Evolutionary conservation across 2,113 vertebrate genomes (phyloP).

Genomic region (Sisor rabdophorus): DNA sequence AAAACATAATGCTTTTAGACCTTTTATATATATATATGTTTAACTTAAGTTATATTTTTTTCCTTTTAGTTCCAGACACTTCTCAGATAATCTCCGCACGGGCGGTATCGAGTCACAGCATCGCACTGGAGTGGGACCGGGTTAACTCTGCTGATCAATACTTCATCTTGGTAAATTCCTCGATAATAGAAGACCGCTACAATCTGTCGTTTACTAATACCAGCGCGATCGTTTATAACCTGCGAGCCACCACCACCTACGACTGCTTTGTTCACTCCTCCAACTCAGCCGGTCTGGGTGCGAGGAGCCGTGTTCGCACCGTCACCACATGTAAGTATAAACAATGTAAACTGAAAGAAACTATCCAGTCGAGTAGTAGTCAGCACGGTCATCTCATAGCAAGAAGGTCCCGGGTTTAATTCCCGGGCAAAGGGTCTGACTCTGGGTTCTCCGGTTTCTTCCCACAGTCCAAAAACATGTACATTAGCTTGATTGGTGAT

Average conservation of each 20-base stretch:
- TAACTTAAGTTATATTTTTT: conserved; percentile 26
- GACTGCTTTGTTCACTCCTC: conserved; percentile 61
- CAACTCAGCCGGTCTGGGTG: conserved; percentile 64
- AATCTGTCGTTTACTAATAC: conserved; percentile 51
- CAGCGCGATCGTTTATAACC: conserved; percentile 44
- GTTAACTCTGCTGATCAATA: conserved; percentile 58
- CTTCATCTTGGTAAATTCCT: conserved; percentile 53
- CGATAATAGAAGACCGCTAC: background rate
- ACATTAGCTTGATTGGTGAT: no score
- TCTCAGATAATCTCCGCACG: conserved; percentile 55
- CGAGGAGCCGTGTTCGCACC: conserved; percentile 60
- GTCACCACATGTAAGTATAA: conserved; percentile 71
- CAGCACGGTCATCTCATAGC: no score
- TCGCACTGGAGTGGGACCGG: conserved; percentile 59
- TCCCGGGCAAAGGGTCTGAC: no score
- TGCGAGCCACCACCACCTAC: conserved; percentile 60
- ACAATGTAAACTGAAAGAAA: no score
- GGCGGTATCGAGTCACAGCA: conserved; percentile 59
- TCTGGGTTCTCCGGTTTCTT: no score
- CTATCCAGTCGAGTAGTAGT: no score
- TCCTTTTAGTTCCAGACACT: conserved; percentile 57
- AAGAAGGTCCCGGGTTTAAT: no score
- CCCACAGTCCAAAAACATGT: no score
- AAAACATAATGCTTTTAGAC: background rate
- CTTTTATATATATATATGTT: background rate